Conservation (phyloP, 2,797 vertebrate genomes). For the Hypotaenidia philippensis region DNA sequence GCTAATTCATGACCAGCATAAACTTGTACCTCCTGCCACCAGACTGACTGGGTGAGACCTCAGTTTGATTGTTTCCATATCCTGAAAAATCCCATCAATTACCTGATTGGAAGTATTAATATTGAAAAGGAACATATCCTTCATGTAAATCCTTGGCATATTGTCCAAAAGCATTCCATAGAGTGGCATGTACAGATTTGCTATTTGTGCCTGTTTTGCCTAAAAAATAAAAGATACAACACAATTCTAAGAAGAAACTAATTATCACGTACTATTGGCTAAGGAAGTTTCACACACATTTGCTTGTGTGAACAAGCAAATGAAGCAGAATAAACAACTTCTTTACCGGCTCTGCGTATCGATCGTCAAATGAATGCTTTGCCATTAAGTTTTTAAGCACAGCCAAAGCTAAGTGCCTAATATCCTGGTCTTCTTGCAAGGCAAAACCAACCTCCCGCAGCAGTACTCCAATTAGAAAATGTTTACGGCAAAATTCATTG, state of each 20-base stretch:
- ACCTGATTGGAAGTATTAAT: constrained; percentile 94
- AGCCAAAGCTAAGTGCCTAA: constrained; percentile 93
- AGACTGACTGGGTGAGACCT: neutral
- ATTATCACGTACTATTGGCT: neutral
- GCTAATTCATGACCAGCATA: neutral
- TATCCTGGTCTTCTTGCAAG: constrained; percentile 95
- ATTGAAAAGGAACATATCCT: constrained; percentile 94
- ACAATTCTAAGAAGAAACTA: neutral
- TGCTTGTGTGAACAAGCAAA: neutral
- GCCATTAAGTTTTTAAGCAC: constrained; percentile 98
- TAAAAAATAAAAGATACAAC: constrained; percentile 54
- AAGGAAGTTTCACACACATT: neutral
- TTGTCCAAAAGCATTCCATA: constrained; percentile 98
- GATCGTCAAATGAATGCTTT: constrained; percentile 95
- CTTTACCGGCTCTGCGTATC: constrained; percentile 91
- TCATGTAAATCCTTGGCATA: constrained; percentile 97
- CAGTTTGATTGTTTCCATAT: neutral
- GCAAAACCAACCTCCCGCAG: constrained; percentile 96
- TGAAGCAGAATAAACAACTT: neutral
- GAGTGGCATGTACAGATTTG: constrained; percentile 94
- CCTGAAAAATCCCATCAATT: constrained; percentile 5
- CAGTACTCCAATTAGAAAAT: constrained; percentile 94
- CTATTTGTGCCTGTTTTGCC: constrained; percentile 95
- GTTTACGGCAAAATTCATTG: constrained; percentile 97
- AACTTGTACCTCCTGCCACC: neutral